Percentiles rank a stretch among this genome's conserved stretches.
phyloP scores from a whole-genome alignment of 2,888 invertebrate genomes.

The Mesoligia furuncula region DNA sequence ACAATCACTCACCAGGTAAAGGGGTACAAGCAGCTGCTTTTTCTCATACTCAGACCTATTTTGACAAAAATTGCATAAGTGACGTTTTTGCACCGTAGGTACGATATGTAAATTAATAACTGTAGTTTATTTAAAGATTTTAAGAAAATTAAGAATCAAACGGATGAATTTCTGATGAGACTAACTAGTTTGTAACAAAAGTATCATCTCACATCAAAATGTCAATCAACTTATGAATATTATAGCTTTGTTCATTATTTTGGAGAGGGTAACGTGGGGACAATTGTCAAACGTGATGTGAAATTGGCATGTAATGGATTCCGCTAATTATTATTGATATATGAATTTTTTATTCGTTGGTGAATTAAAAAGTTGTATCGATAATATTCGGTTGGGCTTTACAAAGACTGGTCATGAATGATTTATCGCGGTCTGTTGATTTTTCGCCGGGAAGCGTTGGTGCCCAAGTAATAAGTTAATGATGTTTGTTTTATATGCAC shows the following conservation, averaged over 20 bases:
- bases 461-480: conserved; percentile 80
- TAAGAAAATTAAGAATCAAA: conserved; percentile 28
- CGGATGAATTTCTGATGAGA: conserved; percentile 79
- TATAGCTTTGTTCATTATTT: conserved; percentile 75
- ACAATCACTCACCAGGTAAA: too few relatives aligned
- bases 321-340: conserved; percentile 80
- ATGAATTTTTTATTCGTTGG: conserved; percentile 70
- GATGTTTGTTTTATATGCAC: conserved; percentile 72
- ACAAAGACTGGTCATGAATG: conserved; percentile 83
- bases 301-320: conserved; percentile 81
- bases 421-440: conserved; percentile 83
- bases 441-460: conserved; percentile 85
- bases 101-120: conserved; percentile 59
- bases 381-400: conserved; percentile 74
- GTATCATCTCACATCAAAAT: conserved; percentile 71
- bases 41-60: too few relatives aligned
- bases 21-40: too few relatives aligned
- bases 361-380: conserved; percentile 72
- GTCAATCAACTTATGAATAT: conserved; percentile 85
- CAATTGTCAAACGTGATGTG: conserved; percentile 62
- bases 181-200: conserved; percentile 78
- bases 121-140: conserved; percentile 64
- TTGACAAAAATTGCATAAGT: too few relatives aligned
- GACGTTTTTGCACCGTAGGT: too few relatives aligned
- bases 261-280: conserved; percentile 68